Conservation (phyloP, 2,888 invertebrate genomes). For the Anorthoa munda region DNA sequence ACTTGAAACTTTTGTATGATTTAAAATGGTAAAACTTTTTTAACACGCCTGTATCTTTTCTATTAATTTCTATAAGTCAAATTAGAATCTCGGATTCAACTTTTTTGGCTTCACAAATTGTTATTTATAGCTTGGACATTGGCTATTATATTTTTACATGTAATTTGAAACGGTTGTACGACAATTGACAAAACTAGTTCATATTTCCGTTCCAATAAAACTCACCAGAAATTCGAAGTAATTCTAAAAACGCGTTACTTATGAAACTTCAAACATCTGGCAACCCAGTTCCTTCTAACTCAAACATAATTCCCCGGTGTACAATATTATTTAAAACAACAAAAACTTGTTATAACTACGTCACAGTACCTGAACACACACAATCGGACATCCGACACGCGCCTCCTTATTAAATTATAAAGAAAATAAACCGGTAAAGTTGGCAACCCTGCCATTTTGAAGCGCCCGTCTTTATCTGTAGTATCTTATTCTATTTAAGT, state of each 20-base stretch:
- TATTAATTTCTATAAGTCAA: slow-evolving; percentile 7
- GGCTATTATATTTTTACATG: slow-evolving; percentile 6
- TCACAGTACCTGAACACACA: slow-evolving; percentile 81
- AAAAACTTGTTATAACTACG: slow-evolving; percentile 73
- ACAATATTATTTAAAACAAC: slow-evolving; percentile 68
- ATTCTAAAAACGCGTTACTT: slow-evolving; percentile 20
- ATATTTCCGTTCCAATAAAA: slow-evolving; percentile 7
- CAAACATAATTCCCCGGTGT: slow-evolving; percentile 63
- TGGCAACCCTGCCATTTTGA: slow-evolving; percentile 55
- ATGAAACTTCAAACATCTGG: slow-evolving; percentile 53
- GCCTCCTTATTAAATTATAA: slow-evolving; percentile 88
- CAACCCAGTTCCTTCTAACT: slow-evolving; percentile 56
- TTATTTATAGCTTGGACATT: not conserved
- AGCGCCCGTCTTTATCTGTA: slow-evolving; percentile 38
- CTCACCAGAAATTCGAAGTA: slow-evolving; percentile 10
- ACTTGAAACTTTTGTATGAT: slow-evolving; percentile 14
- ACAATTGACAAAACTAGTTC: slow-evolving; percentile 15
- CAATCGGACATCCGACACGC: slow-evolving; percentile 85
- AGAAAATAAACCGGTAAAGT: slow-evolving; percentile 83
- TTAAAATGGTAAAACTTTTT: slow-evolving; percentile 19
- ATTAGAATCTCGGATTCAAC: not conserved
- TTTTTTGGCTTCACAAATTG: not conserved
- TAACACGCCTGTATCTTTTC: slow-evolving; percentile 5
- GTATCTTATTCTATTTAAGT: slow-evolving; percentile 53
- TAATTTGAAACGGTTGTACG: not conserved